Evolutionary conservation across 2,113 vertebrate genomes (phyloP), one percentile per base, ranked within the genome.

Genomic region (Percopsis transmontana): DNA sequence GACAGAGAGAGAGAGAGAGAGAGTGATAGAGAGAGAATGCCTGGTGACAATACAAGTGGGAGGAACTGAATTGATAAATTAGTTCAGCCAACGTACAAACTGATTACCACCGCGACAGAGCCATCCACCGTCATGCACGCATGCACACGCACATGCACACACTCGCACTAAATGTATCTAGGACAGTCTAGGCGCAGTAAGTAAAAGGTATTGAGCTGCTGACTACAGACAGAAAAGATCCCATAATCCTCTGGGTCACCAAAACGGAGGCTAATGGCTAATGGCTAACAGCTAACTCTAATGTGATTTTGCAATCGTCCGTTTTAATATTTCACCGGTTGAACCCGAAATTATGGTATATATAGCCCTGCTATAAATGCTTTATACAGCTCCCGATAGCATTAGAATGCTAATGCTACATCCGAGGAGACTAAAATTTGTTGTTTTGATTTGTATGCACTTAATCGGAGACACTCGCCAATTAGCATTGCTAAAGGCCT

Each of bases 171-270:
- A 74, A 77, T 72, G 84, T 86, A 87, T 87, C 85, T 90, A 80
- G 90, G 84, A 76, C 87, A 87, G 80, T 70, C 83, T 80, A 60
- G 42, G 67, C 83, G 80, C 85, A 87, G 81, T 87, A 89, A 91
- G 88, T 90, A 88, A 89, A 90, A 88, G 74, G 76, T 89, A 90
- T 86, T 77, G 89, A 90, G 87, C 88, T 90, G 89, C 89, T 89
- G 89, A 89, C 85, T 87, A 60, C 84, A 85, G 83, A 66, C 82
- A 75, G 76, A 90, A 88, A 86, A 88, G 74, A 91, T 89, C 86
- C 84, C 72, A 70, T 76, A 89, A 87, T 82, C 80, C 85, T 87
- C 76, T 77, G 78, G 73, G 86, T 84, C 86, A 81, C 83, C 79
- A 86, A 15, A 79, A 83, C 77, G 65, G 72, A 82, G 76, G 61